Conservation (phyloP, 2,797 vertebrate species). For the Cyclopterus lumpus region DNA sequence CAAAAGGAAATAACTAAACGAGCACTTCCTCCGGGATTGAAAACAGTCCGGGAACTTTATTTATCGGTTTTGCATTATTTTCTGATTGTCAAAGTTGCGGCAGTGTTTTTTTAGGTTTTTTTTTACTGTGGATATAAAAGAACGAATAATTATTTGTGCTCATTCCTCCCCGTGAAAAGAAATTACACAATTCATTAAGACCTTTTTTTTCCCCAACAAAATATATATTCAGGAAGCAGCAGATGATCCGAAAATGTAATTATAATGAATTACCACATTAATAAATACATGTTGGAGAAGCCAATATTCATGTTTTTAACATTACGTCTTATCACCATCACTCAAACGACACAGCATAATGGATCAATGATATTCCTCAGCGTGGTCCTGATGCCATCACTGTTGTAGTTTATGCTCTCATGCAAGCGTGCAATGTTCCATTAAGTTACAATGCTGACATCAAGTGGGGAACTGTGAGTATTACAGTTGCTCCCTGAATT, state of each 20-base stretch:
- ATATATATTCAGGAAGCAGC: neutral
- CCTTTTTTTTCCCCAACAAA: neutral
- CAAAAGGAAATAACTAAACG: conserved; percentile 71
- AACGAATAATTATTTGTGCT: conserved; percentile 23
- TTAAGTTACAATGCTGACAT: conserved; percentile 69
- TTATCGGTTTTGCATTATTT: conserved; percentile 41
- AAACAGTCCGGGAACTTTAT: conserved; percentile 64
- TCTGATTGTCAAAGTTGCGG: conserved; percentile 34
- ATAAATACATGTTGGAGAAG: neutral
- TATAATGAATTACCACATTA: neutral
- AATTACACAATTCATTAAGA: conserved; percentile 33
- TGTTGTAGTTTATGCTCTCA: neutral
- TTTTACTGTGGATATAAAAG: neutral
- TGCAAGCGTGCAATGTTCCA: neutral
- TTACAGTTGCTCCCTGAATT: conserved; percentile 30
- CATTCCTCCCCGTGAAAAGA: conserved; percentile 24
- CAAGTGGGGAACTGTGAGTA: conserved; percentile 50
- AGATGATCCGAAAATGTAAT: neutral
- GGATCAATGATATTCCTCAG: neutral
- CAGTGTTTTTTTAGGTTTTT: neutral
- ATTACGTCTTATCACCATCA: neutral
- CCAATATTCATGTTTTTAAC: neutral
- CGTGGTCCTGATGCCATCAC: neutral
- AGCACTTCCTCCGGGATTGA: conserved; percentile 59
- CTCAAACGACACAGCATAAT: neutral